Evolutionary conservation across 2,888 invertebrate species (phyloP), one percentile per base, ranked within the genome.

Genomic region (Mythimna pallens): DNA sequence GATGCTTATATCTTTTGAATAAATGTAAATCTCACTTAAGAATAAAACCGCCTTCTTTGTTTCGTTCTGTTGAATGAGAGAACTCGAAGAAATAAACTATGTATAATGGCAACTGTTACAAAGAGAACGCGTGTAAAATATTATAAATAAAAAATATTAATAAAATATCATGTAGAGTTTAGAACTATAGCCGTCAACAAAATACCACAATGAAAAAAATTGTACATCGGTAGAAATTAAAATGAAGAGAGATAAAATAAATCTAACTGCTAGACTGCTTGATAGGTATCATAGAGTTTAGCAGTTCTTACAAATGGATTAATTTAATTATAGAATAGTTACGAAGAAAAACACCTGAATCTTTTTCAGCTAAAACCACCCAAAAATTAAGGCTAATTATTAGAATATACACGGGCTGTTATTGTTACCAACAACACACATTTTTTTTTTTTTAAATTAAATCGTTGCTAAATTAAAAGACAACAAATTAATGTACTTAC

Each of bases 21-120:
- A 68, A 79, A 77, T 81, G 58, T 76, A 83, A 83, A 73, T 83
- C 81, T 80, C n/a, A 68, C 68, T 66, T 74, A 70, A n/a, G 57
- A 74, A 65, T 68, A 63, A 59, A 72, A 75, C 66, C 70, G 70
- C 64, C 65, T 73, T 65, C 65, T 74, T 77, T 68, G 22, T 54
- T 40, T 47, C 22, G 64, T 34, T 69, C n/a, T 62, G 17, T 43
- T 47, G 40, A 62, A 64, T 63, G 59, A 68, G 61, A 67, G 4
- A 75, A 57, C 47, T 69, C 30, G 30, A 43, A n/a, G 30, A 65
- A 57, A 57, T 66, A 65, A 58, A 76, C 65, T 47, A 47, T 47
- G 47, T 65, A 20, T 52, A 61, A 12, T 50, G 57, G 17, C 52
- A 36, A 58, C 9, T 50, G 12, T 30, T 30, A n/a, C 54, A 55